Base-by-base conservation (phyloP, 2,888 invertebrate genomes). In the Catotricha subobsoleta region DNA sequence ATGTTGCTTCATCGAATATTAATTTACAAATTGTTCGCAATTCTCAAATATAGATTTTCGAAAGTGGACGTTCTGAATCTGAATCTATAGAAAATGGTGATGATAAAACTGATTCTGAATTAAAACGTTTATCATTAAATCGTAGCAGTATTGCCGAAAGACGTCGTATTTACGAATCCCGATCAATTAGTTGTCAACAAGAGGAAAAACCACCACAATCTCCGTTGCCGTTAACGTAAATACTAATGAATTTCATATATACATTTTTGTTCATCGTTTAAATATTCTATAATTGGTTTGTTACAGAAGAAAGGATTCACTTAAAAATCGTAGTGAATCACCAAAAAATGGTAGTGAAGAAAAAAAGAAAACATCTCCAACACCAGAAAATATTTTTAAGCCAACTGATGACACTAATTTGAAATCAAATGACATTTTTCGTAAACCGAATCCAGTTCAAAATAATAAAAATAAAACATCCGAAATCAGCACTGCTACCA, bases 81-180 rank as follows among this genome's bases (percentile, higher is more conserved):
- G 69, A 74, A 48, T 66, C 67, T 1, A 71, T 69, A 1, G 67
- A 69, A 20, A 7, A 27, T 48, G 65, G 65, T 40, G 67, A 67
- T 43, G 64, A 64, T 45, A 65, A 66, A 19, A 52, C 61, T 3
- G 61, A 61, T 45, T 55, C 57, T 2, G 65, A 66, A 49, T 67
- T 76, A 43, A 70, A 72, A 44, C 62, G 75, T 43, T 68, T 72
- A 18, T 72, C 73, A 3, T 61, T 67, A 7, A 75, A 76, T 53
- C 71, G 76, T 39, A 71, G 67, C 44, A 78, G 83, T 33, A 83
- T 84, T 48, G 83, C 84, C 2, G 84, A 83, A 52, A 62, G 78
- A 27, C 70, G 83, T 1, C 74, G 77, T 46, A 68, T 81, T 47
- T 86, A 84, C 55, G 84, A 86, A 55, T 70, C 68, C 52, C 71